These are phyloP conservation scores for Cyclargus thomasi DNA, from an alignment of 1,140 invertebrate species.

Conservation along the genomic window DNA sequence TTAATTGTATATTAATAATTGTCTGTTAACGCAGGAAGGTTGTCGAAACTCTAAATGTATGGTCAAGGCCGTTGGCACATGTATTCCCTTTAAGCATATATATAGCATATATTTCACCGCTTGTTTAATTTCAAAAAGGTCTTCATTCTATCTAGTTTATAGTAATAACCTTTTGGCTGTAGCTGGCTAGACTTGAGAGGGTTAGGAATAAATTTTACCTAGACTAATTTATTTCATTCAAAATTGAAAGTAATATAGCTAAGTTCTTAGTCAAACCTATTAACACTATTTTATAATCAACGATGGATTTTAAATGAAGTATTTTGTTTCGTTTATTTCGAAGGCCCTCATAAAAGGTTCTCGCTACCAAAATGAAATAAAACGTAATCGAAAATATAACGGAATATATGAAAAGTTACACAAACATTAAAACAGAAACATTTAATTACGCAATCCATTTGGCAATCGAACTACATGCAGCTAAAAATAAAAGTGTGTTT, in stretches of 20 bases:
- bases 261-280: no score
- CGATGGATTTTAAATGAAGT: no score
- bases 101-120: not conserved
- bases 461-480: constrained; percentile 28
- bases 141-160: not conserved
- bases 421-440: constrained; percentile 18
- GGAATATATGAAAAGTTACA: constrained; percentile 5
- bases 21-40: no score
- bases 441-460: constrained; percentile 47
- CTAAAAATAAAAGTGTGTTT: constrained; percentile 47
- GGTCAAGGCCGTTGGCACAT: no score
- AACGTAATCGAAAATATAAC: not conserved
- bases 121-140: not conserved
- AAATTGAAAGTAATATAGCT: not conserved
- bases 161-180: not conserved
- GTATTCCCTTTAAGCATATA: no score
- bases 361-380: not conserved
- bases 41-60: no score
- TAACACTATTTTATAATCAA: no score
- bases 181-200: not conserved
- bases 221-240: not conserved
- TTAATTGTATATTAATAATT: no score
- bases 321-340: no score
- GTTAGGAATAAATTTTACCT: not conserved
- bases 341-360: not conserved